phyloP scores from a whole-genome alignment of 2,888 invertebrate species.

The Eucera pruinosa region DNA sequence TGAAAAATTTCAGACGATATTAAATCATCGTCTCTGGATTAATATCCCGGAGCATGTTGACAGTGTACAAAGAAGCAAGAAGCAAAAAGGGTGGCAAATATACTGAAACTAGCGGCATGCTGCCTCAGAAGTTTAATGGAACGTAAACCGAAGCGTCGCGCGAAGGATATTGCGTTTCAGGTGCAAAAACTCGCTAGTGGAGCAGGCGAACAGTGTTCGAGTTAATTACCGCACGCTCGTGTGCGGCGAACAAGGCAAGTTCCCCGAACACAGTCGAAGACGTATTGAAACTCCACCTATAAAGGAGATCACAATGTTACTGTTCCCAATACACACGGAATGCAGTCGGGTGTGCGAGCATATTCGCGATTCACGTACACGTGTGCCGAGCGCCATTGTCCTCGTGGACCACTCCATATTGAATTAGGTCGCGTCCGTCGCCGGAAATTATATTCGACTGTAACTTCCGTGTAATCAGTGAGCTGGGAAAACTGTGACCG shows the following conservation, averaged over 20 bases:
- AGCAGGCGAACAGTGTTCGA: neutral
- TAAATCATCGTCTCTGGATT: too few species aligned
- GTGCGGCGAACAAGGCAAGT: slow-evolving; percentile 12
- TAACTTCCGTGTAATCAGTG: slow-evolving; percentile 47
- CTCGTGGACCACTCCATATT: slow-evolving; percentile 55
- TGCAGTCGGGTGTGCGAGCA: neutral
- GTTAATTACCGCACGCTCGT: slow-evolving; percentile 57
- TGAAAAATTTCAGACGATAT: too few species aligned
- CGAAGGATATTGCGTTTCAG: slow-evolving; percentile 5
- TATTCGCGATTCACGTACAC: slow-evolving; percentile 7
- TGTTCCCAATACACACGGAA: neutral
- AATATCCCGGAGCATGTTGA: neutral
- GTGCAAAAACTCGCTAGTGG: slow-evolving; percentile 25
- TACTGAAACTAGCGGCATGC: too few species aligned
- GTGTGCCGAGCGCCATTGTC: slow-evolving; percentile 60
- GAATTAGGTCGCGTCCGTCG: slow-evolving; percentile 63
- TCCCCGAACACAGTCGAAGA: slow-evolving; percentile 49
- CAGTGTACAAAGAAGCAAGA: neutral
- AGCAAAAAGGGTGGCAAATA: neutral
- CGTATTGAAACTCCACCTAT: slow-evolving; percentile 55
- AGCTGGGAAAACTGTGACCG: slow-evolving; percentile 44
- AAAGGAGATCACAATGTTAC: slow-evolving; percentile 8
- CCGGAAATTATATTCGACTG: slow-evolving; percentile 70
- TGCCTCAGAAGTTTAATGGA: slow-evolving; percentile 17
- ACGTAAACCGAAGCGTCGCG: neutral